Base-by-base conservation (phyloP, 2,113 vertebrate species). In the Prochilodus magdalenae region DNA sequence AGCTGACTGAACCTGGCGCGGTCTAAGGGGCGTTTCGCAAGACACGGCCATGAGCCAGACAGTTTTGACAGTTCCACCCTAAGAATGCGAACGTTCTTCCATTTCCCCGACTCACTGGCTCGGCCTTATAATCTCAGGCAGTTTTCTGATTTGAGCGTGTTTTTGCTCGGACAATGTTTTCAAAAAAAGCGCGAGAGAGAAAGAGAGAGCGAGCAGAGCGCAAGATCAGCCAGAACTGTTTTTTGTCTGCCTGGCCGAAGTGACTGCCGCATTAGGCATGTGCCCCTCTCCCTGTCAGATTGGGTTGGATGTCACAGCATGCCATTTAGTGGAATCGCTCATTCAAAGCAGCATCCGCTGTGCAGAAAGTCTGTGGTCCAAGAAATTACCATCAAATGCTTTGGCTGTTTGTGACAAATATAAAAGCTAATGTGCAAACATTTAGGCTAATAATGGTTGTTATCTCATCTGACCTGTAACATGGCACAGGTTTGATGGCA, bases 171-270 rank as follows among this genome's bases (percentile, higher is more conserved):
- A 44, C 78, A 24, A 24, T 24, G 53, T 47, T 76, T 60, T 20
- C 4, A 44, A 16, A 51, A 51, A 51, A 22, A 69, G 26, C 49
- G 22, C 27, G 40, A 75, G 4, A 63, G 14, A 67, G 11, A 26
- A 4, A n/a, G 15, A 70, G 40, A 40, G 22, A 60, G 87, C 27
- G 13, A 57, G 22, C 55, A 57, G 20, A 60, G 24, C 22, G n/a
- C 12, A 51, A 85, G 73, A 88, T 86, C 87, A 88, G 83, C 81
- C 75, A 78, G 87, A 83, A 81, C 88, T 85, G 86, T 84, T 86
- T 83, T 86, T 13, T 1, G 71, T 86, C 79, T 87, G 78, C 59
- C n/a, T 49, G 65, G 60, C 79, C 62, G 53, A 81, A 73, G 10
- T 67, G 62, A 81, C 60, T 69, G 22, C n/a, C 5, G 47, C 73